Evolutionary conservation across 2,797 vertebrate genomes (phyloP), one percentile per base, ranked within the genome.

Genomic region (Coregonus sp.): DNA sequence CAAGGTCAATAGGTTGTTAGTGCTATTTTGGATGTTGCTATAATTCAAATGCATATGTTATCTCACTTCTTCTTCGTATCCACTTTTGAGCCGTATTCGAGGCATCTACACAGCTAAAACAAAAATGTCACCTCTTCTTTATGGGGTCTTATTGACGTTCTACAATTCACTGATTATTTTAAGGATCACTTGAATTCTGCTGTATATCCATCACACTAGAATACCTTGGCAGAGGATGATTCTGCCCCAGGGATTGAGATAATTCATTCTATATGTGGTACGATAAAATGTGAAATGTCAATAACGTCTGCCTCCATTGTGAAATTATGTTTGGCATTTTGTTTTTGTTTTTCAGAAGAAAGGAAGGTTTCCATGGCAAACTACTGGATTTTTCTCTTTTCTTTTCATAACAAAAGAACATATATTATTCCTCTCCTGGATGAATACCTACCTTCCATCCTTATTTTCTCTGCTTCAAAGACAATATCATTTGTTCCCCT

Each of bases 11-110:
- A 77, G 80, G 74, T 78, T 78, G 80, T 81, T 71, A 73, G 70
- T 80, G 82, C 75, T 81, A 70, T 74, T 80, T 83, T 75, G 82
- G 81, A 86, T 87, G 85, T 86, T 84, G 82, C 82, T 86, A 81
- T 81, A 83, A 86, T 83, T 87, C 35, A 73, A 70, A 74, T 47
- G 75, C 67, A n/a, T 50, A 80, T 81, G 74, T 84, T 71, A 82
- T 66, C 74, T 66, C 71, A 25, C 31, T 2, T 33, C 31, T 33
- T 33, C 31, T 33, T 33, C 31, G 31, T 29, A 79, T 84, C 82
- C 80, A 80, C 74, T 78, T 77, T 56, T 56, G 47, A 82, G 78
- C 80, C 71, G 78, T 78, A 82, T 75, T 25, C 9, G 5, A 65
- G 25, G 29, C 11, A 29, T 81, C 80, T 79, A 75, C 74, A 40